A percentile compares a stretch with the other conserved stretches of the same genome.
These are phyloP conservation scores for Phalacrocorax carbo DNA, from an alignment of 2,113 vertebrate genomes.

Conservation along the genomic window DNA sequence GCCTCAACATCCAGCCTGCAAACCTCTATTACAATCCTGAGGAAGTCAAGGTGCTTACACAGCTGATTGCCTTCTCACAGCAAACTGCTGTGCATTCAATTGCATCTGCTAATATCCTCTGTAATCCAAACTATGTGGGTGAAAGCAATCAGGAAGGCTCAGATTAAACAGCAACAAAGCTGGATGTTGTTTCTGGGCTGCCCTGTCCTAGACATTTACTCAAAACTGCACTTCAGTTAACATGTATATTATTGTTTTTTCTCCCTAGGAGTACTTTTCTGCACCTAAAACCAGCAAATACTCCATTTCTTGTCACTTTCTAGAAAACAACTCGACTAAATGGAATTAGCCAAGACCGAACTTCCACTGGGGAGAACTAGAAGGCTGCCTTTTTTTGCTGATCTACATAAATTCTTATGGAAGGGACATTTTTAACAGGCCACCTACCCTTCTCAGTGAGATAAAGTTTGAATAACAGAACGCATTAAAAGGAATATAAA, in stretches of 20 bases:
- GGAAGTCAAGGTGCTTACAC: not conserved
- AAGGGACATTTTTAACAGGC: not conserved
- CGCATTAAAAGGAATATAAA: not conserved
- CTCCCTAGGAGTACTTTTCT: not conserved
- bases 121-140: constrained; percentile 60
- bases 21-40: not conserved
- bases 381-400: not conserved
- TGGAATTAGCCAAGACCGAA: not conserved
- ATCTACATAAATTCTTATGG: not conserved
- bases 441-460: not conserved
- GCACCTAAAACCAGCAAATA: not conserved
- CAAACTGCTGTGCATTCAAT: constrained; percentile 14
- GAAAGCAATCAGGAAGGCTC: constrained; percentile 54
- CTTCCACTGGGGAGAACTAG: not conserved
- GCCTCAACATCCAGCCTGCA: not conserved
- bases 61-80: constrained; percentile 44
- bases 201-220: not conserved
- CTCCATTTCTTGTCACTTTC: not conserved
- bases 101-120: constrained; percentile 46
- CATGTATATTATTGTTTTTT: not conserved
- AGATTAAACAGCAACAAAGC: constrained; percentile 64
- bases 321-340: not conserved
- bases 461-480: not conserved
- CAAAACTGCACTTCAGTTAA: not conserved
- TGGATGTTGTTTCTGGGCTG: not conserved